phyloP scores from a whole-genome alignment of 2,888 invertebrate species.

The Dasysyrphus albostriatus region DNA sequence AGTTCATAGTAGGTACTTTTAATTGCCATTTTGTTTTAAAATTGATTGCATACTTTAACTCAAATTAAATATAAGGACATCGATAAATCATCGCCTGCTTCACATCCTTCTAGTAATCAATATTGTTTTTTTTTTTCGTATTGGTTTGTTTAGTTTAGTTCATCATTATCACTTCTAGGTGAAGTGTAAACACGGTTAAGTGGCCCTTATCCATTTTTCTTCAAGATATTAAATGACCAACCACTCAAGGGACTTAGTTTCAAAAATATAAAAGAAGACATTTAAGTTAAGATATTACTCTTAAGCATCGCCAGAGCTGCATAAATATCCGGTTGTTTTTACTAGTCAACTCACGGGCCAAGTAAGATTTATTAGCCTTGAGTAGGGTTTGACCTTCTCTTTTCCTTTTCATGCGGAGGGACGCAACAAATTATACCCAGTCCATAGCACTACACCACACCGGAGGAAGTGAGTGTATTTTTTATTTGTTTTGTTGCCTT shows the following conservation, averaged over 20 bases:
- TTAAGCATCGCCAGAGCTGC: slow-evolving; percentile 50
- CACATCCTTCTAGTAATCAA: slow-evolving; percentile 16
- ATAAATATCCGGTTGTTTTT: slow-evolving; percentile 40
- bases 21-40: slow-evolving; percentile 14
- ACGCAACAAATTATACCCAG: slow-evolving; percentile 9
- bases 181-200: slow-evolving; percentile 43
- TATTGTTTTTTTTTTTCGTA: slow-evolving; percentile 20
- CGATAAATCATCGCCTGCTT: slow-evolving; percentile 47
- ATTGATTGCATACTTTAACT: slow-evolving; percentile 24
- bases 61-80: slow-evolving; percentile 20
- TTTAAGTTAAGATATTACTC: slow-evolving; percentile 39
- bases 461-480: slow-evolving; percentile 14
- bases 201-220: slow-evolving; percentile 54
- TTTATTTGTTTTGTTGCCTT: slow-evolving; percentile 27
- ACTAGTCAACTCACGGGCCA: slow-evolving; percentile 27
- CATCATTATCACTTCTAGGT: slow-evolving; percentile 62
- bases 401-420: neutral
- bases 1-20: slow-evolving; percentile 13
- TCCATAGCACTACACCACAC: neutral
- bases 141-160: neutral
- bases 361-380: slow-evolving; percentile 62
- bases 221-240: slow-evolving; percentile 34
- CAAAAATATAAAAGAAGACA: slow-evolving; percentile 12
- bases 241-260: slow-evolving; percentile 19
- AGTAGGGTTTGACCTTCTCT: slow-evolving; percentile 50